A percentile compares a stretch with the other conserved stretches of the same genome.
phyloP scores from a whole-genome alignment of 1,140 invertebrate genomes.

The Cataglyphis hispanica region DNA sequence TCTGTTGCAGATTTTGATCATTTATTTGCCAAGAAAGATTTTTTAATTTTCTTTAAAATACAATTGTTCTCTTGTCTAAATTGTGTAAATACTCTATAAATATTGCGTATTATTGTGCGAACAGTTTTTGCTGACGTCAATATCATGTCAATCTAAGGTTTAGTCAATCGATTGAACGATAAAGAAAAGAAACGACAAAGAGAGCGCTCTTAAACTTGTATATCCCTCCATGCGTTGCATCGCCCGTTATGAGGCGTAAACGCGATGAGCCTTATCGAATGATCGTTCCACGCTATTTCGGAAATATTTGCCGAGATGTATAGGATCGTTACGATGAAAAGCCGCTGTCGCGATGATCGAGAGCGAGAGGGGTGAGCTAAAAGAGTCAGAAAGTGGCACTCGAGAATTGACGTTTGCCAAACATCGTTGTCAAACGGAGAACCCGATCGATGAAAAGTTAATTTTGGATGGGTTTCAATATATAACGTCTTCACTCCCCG shows the following conservation, averaged over 20 bases:
- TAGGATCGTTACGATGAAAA: conserved; percentile 19
- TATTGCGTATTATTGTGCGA: background rate
- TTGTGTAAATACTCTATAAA: background rate
- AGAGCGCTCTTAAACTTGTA: background rate
- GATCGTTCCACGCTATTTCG: conserved; percentile 2
- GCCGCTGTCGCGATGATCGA: background rate
- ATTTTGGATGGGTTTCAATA: conserved; percentile 16
- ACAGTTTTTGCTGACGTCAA: conserved; percentile 24
- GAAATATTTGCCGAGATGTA: conserved; percentile 19
- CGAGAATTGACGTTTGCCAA: conserved; percentile 51
- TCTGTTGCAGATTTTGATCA: background rate
- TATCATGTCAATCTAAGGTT: conserved; percentile 1
- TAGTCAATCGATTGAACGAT: conserved; percentile 22
- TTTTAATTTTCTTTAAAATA: background rate
- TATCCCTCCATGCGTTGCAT: background rate
- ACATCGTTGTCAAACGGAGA: conserved; percentile 30
- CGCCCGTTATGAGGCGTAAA: background rate
- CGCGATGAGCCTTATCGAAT: conserved; percentile 4
- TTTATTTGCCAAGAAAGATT: background rate
- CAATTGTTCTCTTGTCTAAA: background rate
- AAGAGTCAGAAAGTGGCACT: conserved; percentile 5
- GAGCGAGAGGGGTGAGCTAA: background rate
- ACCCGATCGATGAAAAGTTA: conserved; percentile 60
- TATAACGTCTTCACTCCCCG: conserved; percentile 36
- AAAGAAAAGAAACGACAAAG: conserved; percentile 14